These are phyloP conservation scores for Chrosomus eos DNA, from an alignment of 2,797 vertebrate species.

Conservation along the genomic window DNA sequence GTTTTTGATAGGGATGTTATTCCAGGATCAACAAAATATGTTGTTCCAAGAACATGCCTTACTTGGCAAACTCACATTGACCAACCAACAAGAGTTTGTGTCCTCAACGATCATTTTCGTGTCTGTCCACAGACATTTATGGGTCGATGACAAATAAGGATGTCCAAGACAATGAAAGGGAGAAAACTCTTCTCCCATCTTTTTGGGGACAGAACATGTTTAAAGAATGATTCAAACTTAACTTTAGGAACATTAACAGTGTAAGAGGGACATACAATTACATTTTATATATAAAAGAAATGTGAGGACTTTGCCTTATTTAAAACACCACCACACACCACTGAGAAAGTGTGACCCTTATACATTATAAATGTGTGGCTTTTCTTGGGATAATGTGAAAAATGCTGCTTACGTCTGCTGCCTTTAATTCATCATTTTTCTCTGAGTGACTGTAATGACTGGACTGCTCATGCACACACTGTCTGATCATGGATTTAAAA, in stretches of 20 bases:
- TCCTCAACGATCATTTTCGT: background rate
- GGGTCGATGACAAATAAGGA: background rate
- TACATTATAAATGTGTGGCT: background rate
- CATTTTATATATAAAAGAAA: no score
- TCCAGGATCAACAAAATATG: no score
- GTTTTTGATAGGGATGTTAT: no score
- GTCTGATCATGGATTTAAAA: conserved; percentile 35
- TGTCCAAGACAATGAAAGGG: background rate
- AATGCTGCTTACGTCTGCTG: background rate
- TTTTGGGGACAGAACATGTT: background rate
- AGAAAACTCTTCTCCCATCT: background rate
- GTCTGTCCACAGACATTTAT: conserved; percentile 1
- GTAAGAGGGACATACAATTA: no score
- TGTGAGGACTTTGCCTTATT: background rate
- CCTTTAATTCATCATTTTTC: conserved; percentile 34
- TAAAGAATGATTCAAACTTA: background rate
- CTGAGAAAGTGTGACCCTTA: background rate
- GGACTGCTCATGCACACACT: conserved; percentile 27
- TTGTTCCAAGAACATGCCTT: no score
- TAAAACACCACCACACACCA: background rate
- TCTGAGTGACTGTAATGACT: conserved; percentile 47
- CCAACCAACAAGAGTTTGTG: background rate
- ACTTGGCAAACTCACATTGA: no score
- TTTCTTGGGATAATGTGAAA: background rate
- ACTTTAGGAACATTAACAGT: no score